Percentiles rank a stretch among this genome's conserved stretches.
These are phyloP conservation scores for Phaenicophaeus curvirostris DNA, from an alignment of 2,797 vertebrate genomes.

Conservation along the genomic window DNA sequence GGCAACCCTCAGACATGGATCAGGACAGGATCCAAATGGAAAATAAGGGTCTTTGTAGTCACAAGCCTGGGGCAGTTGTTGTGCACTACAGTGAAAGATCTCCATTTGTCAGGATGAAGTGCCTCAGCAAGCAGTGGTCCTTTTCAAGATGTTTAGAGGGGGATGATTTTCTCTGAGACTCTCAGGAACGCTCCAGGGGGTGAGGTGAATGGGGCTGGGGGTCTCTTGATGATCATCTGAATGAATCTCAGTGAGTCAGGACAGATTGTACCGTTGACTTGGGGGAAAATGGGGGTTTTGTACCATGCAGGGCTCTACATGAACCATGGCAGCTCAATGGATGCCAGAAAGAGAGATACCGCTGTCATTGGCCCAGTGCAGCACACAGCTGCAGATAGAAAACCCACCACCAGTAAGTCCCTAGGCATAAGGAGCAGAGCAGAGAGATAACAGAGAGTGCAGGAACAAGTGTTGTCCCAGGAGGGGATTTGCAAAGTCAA, in stretches of 20 bases:
- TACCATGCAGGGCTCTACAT: background rate
- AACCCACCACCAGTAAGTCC: background rate
- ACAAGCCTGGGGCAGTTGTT: constrained; percentile 14
- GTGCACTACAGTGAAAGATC: background rate
- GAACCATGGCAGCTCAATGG: background rate
- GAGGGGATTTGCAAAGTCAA: background rate
- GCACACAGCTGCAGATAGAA: background rate
- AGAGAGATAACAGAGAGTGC: background rate
- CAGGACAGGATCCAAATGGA: constrained; percentile 7
- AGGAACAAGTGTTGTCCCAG: background rate
- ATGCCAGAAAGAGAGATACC: background rate
- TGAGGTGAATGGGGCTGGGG: background rate
- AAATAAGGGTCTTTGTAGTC: constrained; percentile 35
- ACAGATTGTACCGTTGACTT: background rate
- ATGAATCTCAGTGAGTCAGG: background rate
- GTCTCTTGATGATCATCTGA: background rate
- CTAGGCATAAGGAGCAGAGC: background rate
- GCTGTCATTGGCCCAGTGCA: background rate
- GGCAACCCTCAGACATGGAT: constrained; percentile 34
- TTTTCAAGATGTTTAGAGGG: background rate
- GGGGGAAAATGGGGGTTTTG: background rate
- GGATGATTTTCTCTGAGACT: background rate
- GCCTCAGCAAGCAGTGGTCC: background rate
- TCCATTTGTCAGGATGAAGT: background rate
- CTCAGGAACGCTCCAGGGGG: background rate